A percentile compares a stretch with the other conserved stretches of the same genome.
These are phyloP conservation scores for Lontra canadensis DNA, from an alignment of 2,113 vertebrate species.

Conservation along the genomic window DNA sequence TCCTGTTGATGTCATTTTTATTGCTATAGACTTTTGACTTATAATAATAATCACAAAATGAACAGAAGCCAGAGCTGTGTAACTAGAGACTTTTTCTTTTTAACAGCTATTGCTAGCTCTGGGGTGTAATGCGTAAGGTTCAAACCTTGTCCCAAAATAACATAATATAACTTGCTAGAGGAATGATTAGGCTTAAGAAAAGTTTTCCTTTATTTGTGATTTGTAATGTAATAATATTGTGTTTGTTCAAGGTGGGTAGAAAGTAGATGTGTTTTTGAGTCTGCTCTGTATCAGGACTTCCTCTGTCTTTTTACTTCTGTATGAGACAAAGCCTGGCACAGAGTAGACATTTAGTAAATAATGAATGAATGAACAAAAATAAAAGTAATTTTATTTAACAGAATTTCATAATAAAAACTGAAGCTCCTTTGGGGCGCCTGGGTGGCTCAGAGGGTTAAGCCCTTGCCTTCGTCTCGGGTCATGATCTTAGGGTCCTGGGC, in stretches of 20 bases:
- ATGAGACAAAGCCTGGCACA: background rate
- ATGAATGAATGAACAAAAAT: background rate
- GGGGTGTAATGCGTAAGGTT: slow-evolving; percentile 1
- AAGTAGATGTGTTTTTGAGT: background rate
- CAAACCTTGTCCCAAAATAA: slow-evolving; percentile 40
- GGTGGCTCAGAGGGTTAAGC: no score
- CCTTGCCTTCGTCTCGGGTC: no score
- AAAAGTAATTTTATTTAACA: slow-evolving; percentile 19
- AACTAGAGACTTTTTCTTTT: slow-evolving; percentile 70
- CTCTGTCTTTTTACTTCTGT: background rate
- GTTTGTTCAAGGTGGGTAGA: background rate
- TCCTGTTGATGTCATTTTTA: slow-evolving; percentile 79
- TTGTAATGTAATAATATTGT: background rate
- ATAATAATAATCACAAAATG: slow-evolving; percentile 77
- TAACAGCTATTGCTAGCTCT: slow-evolving; percentile 67
- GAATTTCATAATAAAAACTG: background rate
- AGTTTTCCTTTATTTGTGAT: slow-evolving; percentile 6
- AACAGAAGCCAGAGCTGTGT: slow-evolving; percentile 67
- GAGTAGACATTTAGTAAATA: background rate
- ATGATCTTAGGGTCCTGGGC: no score
- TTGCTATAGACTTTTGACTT: slow-evolving; percentile 80
- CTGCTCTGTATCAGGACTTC: background rate
- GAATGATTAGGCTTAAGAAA: slow-evolving; percentile 22
- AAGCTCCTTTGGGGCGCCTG: background rate
- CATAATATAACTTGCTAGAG: slow-evolving; percentile 9